phyloP scores from a whole-genome alignment of 2,797 vertebrate genomes.

The Clarias pachynema region DNA sequence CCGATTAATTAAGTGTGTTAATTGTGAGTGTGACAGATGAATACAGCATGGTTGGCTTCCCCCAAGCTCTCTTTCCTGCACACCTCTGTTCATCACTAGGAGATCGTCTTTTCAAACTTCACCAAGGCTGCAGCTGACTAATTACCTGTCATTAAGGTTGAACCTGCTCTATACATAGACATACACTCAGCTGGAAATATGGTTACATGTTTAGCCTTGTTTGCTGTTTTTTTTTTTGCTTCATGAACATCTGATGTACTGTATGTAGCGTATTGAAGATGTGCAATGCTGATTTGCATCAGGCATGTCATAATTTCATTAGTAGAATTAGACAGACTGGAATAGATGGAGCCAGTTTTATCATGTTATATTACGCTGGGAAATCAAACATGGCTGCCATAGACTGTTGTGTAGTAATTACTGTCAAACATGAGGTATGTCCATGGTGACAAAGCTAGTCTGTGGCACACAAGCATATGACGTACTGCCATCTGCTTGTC shows the following conservation, averaged over 20 bases:
- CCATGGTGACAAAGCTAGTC: conserved; percentile 44
- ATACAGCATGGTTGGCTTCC: conserved; percentile 61
- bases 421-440: conserved; percentile 41
- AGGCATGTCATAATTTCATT: conserved; percentile 31
- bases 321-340: conserved; percentile 46
- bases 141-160: conserved; percentile 64
- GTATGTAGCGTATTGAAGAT: conserved; percentile 18
- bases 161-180: conserved; percentile 50
- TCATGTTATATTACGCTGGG: conserved; percentile 33
- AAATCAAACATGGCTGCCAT: conserved; percentile 51
- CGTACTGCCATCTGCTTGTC: conserved; percentile 41
- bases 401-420: conserved; percentile 42
- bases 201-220: conserved; percentile 35
- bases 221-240: conserved; percentile 26
- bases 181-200: conserved; percentile 37
- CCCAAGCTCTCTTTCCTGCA: conserved; percentile 50
- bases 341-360: conserved; percentile 36
- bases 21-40: conserved; percentile 65
- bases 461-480: conserved; percentile 40
- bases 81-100: conserved; percentile 57
- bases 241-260: conserved; percentile 25
- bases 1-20: conserved; percentile 63
- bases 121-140: conserved; percentile 60
- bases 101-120: conserved; percentile 58
- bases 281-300: conserved; percentile 17